Base-by-base conservation (phyloP, 2,797 vertebrate genomes). In the Phataginus tricuspis region DNA sequence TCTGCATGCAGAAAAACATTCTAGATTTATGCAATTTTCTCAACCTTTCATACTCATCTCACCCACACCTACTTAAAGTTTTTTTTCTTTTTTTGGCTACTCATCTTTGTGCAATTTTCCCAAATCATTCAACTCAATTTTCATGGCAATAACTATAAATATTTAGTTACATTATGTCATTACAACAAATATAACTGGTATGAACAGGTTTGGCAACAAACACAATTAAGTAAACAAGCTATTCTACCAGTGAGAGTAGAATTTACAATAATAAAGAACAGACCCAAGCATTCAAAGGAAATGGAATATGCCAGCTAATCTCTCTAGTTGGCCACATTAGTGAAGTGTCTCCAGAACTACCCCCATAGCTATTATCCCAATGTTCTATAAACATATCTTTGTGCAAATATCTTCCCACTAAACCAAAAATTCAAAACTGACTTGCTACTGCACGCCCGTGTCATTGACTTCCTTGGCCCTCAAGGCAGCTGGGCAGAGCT, bases 201-300 rank as follows among this genome's bases (percentile, higher is more conserved):
- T 61, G 27, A 88, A 57, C 53, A 85, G 45, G 34, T 86, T 91
- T 94, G 31, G 25, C 53, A 74, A 96, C 53, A 86, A 86, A 69
- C 12, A 86, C 12, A 78, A 87, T 8, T 68, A 69, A 83, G 13
- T 86, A 4, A 86, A 51, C 25, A 86, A 71, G 63, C 37, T 37
- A 87, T 45, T 92, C 51, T 14, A 86, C 31, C 45, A 23, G 19
- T 64, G n/a, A 93, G 37, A 91, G 34, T 63, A 86, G 51, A 87
- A 59, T 23, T 80, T 84, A 64, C 1, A 14, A 39, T 85, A 18
- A 80, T n/a, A 49, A 90, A 90, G 51, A 64, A 11, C 1, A 79
- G 31, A 86, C 8, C 45, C 42, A 78, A 79, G 82, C 25, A 88
- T 79, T 95, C 29, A 39, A 71, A 95, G 71, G 71, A 53, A 91